Percentiles rank a stretch among this genome's conserved stretches.
phyloP scores from a whole-genome alignment of 2,113 vertebrate species.

The Tapirus terrestris region DNA sequence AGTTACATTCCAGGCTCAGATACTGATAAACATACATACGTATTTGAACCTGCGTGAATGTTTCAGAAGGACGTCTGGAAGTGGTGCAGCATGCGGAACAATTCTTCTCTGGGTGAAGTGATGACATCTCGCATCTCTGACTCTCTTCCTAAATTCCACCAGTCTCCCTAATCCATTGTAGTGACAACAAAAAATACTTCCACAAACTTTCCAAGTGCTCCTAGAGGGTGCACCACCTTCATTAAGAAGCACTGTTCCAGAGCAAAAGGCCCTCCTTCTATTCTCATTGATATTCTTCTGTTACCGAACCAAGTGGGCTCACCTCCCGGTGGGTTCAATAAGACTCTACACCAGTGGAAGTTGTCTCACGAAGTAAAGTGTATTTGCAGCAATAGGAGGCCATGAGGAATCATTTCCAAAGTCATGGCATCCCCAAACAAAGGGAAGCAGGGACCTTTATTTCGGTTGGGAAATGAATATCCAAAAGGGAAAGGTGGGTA shows the following conservation, averaged over 20 bases:
- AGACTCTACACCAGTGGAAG: no score
- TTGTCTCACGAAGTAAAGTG: no score
- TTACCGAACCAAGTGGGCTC: no score
- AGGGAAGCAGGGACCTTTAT: no score
- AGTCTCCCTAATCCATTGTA: no score
- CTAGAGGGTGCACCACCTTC: not conserved
- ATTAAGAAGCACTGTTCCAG: not conserved
- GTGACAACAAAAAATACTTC: not conserved
- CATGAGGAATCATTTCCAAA: no score
- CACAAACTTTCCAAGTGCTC: not conserved
- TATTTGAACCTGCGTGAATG: not conserved
- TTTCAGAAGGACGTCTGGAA: not conserved
- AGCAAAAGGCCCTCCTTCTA: not conserved
- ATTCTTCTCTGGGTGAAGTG: not conserved
- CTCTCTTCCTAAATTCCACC: not conserved
- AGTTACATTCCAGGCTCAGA: not conserved
- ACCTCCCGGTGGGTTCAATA: no score
- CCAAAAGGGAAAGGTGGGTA: no score
- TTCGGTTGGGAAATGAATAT: no score
- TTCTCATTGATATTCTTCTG: not conserved
- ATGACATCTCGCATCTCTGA: not conserved
- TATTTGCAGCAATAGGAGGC: no score
- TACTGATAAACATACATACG: not conserved
- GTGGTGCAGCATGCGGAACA: not conserved
- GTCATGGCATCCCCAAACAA: no score